Base-by-base conservation (phyloP, 2,797 vertebrate genomes). In the Chiroxiphia lanceolata region DNA sequence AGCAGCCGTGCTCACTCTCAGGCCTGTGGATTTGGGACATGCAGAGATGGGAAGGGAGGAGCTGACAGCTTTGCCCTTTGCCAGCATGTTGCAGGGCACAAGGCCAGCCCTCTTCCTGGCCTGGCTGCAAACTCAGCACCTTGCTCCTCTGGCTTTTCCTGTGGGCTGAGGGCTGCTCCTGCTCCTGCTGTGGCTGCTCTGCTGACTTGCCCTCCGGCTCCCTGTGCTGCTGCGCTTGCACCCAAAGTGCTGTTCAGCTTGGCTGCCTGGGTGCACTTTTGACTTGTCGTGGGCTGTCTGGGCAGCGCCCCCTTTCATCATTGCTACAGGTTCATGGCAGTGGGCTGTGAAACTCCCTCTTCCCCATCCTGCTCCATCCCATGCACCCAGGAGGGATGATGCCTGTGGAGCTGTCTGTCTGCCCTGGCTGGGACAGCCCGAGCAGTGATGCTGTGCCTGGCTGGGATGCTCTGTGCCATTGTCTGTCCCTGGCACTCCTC, bases 331-430 rank as follows among this genome's bases (percentile, higher is more conserved):
- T 42, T 64, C 11, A 4, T 10, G n/a, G 36, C 59, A 72, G 25
- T 3, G 5, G 33, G 29, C 48, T 81, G 9, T 60, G 34, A 48
- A 80, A 51, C 13, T 94, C 19, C 13, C 15, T 77, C 10, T 70
- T 77, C 8, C 20, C 23, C 1, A 0, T 25, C 7, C 45, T 71
- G 19, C 61, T 48, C 0, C 0, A 14, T 72, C 38, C 70, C 21
- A 1, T 48, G 40, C 33, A 42, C 8, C 2, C 44, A 59, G 54
- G 29, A 90, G 17, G 27, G 31, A 34, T 0, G 2, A 13, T 75
- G 9, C n/a, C 13, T 9, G 1, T 17, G 19, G n/a, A 63, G 22
- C 54, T 88, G 85, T 48, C 33, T 51, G 14, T 54, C 38, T 81
- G 12, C 22, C 22, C 53, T 34, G 23, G 29, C 48, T 3, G 5